Conservation (phyloP, 2,888 invertebrate species). For the Idaea straminata region DNA sequence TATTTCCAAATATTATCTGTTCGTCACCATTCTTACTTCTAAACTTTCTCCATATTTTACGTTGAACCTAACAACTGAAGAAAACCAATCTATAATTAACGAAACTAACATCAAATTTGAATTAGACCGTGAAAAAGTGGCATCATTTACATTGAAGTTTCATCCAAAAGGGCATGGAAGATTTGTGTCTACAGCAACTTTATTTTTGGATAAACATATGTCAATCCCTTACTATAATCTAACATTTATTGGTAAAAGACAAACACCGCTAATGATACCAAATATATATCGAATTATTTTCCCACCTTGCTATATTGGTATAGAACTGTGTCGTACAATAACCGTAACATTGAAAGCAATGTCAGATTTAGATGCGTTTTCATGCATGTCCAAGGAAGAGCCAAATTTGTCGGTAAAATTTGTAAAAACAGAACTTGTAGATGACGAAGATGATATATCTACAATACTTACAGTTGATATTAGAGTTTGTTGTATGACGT, state of each 20-base stretch:
- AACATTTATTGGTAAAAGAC: constrained; percentile 59
- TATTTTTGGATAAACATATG: constrained; percentile 66
- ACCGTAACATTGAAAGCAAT: constrained; percentile 47
- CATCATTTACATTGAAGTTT: constrained; percentile 50
- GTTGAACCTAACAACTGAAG: constrained; percentile 46
- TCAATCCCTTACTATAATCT: constrained; percentile 63
- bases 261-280: constrained; percentile 51
- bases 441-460: constrained; percentile 30
- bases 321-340: constrained; percentile 38
- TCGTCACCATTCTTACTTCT: constrained; percentile 52
- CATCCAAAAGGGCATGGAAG: constrained; percentile 61
- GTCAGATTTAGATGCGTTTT: constrained; percentile 46
- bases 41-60: constrained; percentile 61
- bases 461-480: constrained; percentile 54
- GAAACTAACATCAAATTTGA: constrained; percentile 62
- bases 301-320: constrained; percentile 56
- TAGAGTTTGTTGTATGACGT: constrained; percentile 37
- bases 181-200: constrained; percentile 56
- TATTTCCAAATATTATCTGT: constrained; percentile 60
- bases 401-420: constrained; percentile 45
- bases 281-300: constrained; percentile 57
- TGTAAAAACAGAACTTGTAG: constrained; percentile 30
- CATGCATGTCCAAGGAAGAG: constrained; percentile 50
- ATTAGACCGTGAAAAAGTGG: constrained; percentile 42
- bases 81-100: constrained; percentile 41